Conservation (phyloP, 1,140 invertebrate genomes). For the Pararge aegeria region DNA sequence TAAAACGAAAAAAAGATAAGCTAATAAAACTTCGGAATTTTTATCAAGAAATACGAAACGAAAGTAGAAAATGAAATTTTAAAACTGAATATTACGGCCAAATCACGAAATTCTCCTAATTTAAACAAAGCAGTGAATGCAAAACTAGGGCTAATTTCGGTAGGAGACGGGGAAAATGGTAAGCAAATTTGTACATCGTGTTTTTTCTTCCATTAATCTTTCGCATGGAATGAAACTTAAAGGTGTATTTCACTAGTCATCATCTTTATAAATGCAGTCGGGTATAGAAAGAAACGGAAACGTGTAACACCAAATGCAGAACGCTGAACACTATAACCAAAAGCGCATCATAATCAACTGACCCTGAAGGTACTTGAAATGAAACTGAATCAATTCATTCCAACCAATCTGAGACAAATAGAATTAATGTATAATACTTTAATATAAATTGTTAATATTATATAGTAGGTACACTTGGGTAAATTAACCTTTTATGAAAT, state of each 20-base stretch:
- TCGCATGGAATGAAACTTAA: slow-evolving; percentile 31
- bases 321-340: too few species aligned
- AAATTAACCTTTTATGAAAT: too few species aligned
- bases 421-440: too few species aligned
- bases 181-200: slow-evolving; percentile 77
- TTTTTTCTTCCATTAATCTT: slow-evolving; percentile 76
- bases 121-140: slow-evolving; percentile 68
- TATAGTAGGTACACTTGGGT: too few species aligned
- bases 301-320: too few species aligned
- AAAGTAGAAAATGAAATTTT: slow-evolving; percentile 30
- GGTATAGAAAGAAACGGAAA: too few species aligned
- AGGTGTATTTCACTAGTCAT: neutral
- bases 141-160: slow-evolving; percentile 65
- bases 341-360: too few species aligned
- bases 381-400: too few species aligned
- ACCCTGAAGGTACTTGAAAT: too few species aligned
- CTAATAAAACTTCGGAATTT: neutral
- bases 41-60: neutral
- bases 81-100: slow-evolving; percentile 63
- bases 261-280: neutral
- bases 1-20: too few species aligned
- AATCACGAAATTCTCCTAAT: slow-evolving; percentile 64
- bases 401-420: too few species aligned
- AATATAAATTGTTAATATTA: too few species aligned
- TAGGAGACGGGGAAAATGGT: slow-evolving; percentile 70